These are phyloP conservation scores for Alfaro cultratus DNA, from an alignment of 2,797 vertebrate species.

Conservation along the genomic window DNA sequence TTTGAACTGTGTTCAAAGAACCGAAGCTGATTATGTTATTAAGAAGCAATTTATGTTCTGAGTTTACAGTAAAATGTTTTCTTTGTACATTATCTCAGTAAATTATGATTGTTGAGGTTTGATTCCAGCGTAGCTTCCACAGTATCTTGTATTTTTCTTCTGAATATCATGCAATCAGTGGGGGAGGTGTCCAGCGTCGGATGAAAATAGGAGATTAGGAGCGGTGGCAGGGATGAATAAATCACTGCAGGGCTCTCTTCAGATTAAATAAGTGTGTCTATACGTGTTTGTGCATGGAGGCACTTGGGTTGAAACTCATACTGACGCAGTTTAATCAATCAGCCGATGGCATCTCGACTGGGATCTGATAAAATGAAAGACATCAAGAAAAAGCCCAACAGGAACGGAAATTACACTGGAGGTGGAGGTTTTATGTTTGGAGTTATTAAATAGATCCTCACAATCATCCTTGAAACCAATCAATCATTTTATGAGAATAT, in stretches of 20 bases:
- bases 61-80: not conserved
- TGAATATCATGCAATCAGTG: conserved; percentile 37
- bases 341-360: conserved; percentile 29
- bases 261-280: conserved; percentile 53
- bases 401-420: conserved; percentile 58
- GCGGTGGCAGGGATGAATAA: conserved; percentile 66
- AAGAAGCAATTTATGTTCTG: conserved; percentile 6
- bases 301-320: conserved; percentile 25
- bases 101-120: not conserved
- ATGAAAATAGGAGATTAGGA: not conserved
- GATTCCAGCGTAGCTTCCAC: not conserved
- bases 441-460: conserved; percentile 21
- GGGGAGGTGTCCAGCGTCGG: conserved; percentile 51
- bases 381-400: conserved; percentile 10
- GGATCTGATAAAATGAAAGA: conserved; percentile 32
- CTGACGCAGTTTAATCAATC: conserved; percentile 64
- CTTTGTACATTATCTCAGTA: not conserved
- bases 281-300: conserved; percentile 11
- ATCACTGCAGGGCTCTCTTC: conserved; percentile 51
- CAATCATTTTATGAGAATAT: not conserved
- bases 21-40: conserved; percentile 27
- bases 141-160: conserved; percentile 12
- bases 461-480: not conserved
- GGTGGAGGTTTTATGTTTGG: conserved; percentile 32
- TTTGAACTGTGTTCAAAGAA: conserved; percentile 23